These are phyloP conservation scores for Eristalinus aeneus DNA, from an alignment of 2,888 invertebrate species.

Conservation along the genomic window DNA sequence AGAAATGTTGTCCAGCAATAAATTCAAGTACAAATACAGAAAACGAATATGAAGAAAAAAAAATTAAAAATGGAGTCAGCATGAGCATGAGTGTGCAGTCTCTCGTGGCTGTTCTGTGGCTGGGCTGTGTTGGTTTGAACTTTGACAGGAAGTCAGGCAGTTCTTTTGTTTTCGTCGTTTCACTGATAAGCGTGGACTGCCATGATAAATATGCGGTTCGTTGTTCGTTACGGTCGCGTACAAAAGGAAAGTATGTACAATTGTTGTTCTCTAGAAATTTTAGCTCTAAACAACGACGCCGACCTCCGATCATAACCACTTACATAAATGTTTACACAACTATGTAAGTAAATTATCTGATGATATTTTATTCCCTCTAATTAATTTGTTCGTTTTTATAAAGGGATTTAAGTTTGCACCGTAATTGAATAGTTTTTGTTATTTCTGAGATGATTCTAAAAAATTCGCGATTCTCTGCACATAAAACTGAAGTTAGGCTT, in stretches of 20 bases:
- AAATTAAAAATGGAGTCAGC: slow-evolving; percentile 23
- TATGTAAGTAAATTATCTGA: neutral
- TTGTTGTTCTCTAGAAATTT: neutral
- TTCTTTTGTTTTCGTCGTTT: slow-evolving; percentile 67
- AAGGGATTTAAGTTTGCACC: too few relatives aligned
- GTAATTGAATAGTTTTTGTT: too few relatives aligned
- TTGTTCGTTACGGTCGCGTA: slow-evolving; percentile 52
- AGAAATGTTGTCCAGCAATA: slow-evolving; percentile 33
- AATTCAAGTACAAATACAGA: slow-evolving; percentile 27
- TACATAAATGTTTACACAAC: neutral
- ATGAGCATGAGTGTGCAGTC: slow-evolving; percentile 18
- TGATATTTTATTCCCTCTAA: too few relatives aligned
- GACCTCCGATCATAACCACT: neutral
- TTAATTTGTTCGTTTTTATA: too few relatives aligned
- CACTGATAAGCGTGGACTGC: slow-evolving; percentile 52
- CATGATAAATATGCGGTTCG: slow-evolving; percentile 65
- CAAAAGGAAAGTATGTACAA: neutral
- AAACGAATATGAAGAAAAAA: slow-evolving; percentile 18
- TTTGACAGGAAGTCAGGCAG: slow-evolving; percentile 71
- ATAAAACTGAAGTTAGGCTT: too few relatives aligned
- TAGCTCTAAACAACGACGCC: neutral
- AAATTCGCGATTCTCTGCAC: too few relatives aligned
- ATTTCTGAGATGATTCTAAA: too few relatives aligned
- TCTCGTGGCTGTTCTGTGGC: slow-evolving; percentile 22
- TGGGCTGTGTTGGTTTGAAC: slow-evolving; percentile 64